Base-by-base conservation (phyloP, 2,888 invertebrate species). In the Parnassius smintheus region DNA sequence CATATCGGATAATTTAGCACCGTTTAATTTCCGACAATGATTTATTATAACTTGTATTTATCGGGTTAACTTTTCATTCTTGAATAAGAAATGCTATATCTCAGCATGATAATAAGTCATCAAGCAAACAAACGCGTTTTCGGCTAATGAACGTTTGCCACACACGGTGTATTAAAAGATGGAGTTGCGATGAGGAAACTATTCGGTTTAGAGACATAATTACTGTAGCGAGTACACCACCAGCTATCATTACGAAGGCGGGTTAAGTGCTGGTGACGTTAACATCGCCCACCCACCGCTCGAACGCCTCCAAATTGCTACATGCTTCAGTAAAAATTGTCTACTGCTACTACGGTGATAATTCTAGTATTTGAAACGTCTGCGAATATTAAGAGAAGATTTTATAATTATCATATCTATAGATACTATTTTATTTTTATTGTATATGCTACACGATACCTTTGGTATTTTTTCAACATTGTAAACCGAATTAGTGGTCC, bases 171-270 rank as follows among this genome's bases (percentile, higher is more conserved):
- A 75, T 73, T 78, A 75, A 81, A 78, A 72, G 74, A 77, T 81
- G 80, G 76, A 77, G 78, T 71, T 85, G 86, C 82, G 82, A 81
- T 82, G 80, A 82, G 74, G 78, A 76, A 82, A 83, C 79, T 81
- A 83, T 81, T 82, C 75, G 72, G 73, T 76, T 77, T 75, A 72
- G 75, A 76, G 78, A 75, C 80, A 79, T 89, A 88, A 89, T 90
- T 88, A 88, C 84, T 70, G 61, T 53, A 42, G 65, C 50, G 72
- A 68, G 62, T 62, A 72, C 79, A 82, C 82, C 87, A 86, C 82
- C 86, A 82, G 78, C 70, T 75, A 75, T 81, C 83, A 85, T 87
- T 85, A 83, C 78, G 70, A 70, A 68, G 66, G 67, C 68, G 69
- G 56, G 72, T 71, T 25, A 67, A 72, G 76, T 70, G 69, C 65